Conservation (phyloP, 35 echinoderm and acorn worm species). For the Ophioderma brevispina region DNA sequence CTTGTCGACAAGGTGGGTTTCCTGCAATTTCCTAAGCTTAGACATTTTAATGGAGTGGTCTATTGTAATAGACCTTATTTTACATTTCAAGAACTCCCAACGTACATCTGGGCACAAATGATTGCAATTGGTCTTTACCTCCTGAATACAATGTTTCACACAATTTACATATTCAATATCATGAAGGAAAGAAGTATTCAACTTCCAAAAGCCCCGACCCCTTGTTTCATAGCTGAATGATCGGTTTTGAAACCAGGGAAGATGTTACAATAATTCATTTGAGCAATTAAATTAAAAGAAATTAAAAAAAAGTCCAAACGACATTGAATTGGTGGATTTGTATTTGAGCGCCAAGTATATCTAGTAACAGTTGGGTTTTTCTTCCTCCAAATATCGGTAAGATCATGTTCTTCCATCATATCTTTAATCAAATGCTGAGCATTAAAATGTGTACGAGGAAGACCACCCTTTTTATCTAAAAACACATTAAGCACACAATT, state of each 20-base stretch:
- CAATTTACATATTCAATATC: constrained; percentile 11
- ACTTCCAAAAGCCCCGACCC: constrained; percentile 44
- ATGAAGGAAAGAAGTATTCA: constrained; percentile 21
- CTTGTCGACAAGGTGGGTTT: background rate
- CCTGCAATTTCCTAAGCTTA: background rate
- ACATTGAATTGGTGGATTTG: background rate
- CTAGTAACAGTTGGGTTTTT: background rate
- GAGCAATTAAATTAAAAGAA: background rate
- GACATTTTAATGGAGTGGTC: background rate
- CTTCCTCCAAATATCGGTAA: constrained; percentile 18
- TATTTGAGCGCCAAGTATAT: constrained; percentile 26
- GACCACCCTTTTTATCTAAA: constrained; percentile 32
- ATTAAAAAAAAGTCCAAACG: background rate
- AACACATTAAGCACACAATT: background rate
- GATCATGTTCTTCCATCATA: constrained; percentile 27
- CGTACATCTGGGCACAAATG: background rate
- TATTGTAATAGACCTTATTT: constrained; percentile 25
- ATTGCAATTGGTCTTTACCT: background rate
- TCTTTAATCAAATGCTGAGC: background rate
- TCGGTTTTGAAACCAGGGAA: constrained; percentile 33
- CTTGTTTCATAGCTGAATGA: constrained; percentile 18
- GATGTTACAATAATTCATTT: background rate
- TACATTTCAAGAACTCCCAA: constrained; percentile 40
- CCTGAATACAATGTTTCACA: constrained; percentile 22
- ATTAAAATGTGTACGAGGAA: constrained; percentile 14